Base-by-base conservation (phyloP, 2,797 vertebrate genomes). In the Danionella dracula region DNA sequence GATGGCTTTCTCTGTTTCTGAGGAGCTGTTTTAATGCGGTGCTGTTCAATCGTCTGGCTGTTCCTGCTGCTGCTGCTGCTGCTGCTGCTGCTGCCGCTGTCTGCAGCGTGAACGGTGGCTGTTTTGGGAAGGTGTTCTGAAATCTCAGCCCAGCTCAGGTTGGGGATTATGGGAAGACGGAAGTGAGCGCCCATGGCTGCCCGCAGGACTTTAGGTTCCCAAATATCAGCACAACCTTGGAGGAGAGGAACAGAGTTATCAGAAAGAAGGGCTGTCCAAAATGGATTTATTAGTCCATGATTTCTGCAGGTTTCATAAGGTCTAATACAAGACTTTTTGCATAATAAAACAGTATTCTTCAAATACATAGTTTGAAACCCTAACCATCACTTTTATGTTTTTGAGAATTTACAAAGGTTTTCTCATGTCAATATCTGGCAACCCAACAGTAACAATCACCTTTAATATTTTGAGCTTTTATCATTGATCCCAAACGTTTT, bases 111-210 rank as follows among this genome's bases (percentile, higher is more conserved):
- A 41, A 99, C 87, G 1, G 72, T 85, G 58, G 81, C 63, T 0
- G 70, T 13, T 0, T 79, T 65, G 1, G 90, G 84, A 13, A 99
- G 88, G 57, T 84, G 82, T 15, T 27, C 69, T 20, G 88, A 82
- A 13, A 98, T 35, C 0, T 84, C 78, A 0, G 83, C 81, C 96
- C 97, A 99, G 16, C 82, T 84, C 72, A 98, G 75, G 45, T 17
- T 88, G 50, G 85, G 37, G 4, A 92, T 0, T 54, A 99, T 75
- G 50, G 96, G 93, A 50, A 99, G 79, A 29, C 84, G 90, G 79
- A 99, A 99, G 69, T 99, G 96, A 7, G 95, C 93, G 0, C 97
- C 95, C 95, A 98, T 95, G 0, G 92, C 94, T 13, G 93, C 93
- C 44, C 94, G 90, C 5, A 99, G 87, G 48, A 99, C 94, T 84